A percentile compares a stretch with the other conserved stretches of the same genome.
Conservation (phyloP, 2,888 invertebrate genomes). For the Noctua janthina region DNA sequence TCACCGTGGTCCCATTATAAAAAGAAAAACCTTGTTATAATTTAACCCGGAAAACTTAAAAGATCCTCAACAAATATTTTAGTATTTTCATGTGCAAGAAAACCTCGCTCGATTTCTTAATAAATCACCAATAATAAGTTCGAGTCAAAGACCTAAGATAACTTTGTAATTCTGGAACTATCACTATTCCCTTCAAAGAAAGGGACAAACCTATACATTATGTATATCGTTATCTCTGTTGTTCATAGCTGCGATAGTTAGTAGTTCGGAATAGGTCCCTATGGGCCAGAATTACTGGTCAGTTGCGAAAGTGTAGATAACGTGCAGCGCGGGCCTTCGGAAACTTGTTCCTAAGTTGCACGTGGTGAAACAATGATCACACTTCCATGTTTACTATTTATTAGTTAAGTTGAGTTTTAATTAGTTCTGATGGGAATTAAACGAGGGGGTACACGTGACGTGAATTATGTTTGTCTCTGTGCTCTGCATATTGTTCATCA, state of each 20-base stretch:
- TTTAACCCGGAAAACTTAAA: too few relatives aligned
- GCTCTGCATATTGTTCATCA: background rate
- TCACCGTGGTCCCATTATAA: too few relatives aligned
- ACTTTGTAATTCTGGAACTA: conserved; percentile 55
- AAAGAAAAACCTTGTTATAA: too few relatives aligned
- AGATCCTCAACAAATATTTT: background rate
- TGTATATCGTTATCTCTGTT: conserved; percentile 32
- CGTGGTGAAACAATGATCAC: conserved; percentile 52
- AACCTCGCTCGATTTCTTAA: conserved; percentile 39
- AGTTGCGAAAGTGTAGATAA: conserved; percentile 59
- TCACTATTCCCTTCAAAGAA: conserved; percentile 52
- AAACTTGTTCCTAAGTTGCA: conserved; percentile 60
- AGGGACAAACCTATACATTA: conserved; percentile 28
- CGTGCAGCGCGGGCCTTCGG: conserved; percentile 56
- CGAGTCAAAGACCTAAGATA: conserved; percentile 53
- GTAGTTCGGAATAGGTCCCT: conserved; percentile 52
- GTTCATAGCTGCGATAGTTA: conserved; percentile 40
- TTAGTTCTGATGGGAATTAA: conserved; percentile 24
- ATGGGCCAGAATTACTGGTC: conserved; percentile 58
- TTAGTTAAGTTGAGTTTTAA: conserved; percentile 32
- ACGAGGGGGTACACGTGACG: background rate
- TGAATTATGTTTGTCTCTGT: background rate
- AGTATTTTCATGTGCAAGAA: background rate
- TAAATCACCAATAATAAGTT: conserved; percentile 42
- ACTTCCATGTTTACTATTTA: conserved; percentile 46